These are phyloP conservation scores for Ciconia maguari DNA, from an alignment of 2,113 vertebrate genomes.

Conservation along the genomic window DNA sequence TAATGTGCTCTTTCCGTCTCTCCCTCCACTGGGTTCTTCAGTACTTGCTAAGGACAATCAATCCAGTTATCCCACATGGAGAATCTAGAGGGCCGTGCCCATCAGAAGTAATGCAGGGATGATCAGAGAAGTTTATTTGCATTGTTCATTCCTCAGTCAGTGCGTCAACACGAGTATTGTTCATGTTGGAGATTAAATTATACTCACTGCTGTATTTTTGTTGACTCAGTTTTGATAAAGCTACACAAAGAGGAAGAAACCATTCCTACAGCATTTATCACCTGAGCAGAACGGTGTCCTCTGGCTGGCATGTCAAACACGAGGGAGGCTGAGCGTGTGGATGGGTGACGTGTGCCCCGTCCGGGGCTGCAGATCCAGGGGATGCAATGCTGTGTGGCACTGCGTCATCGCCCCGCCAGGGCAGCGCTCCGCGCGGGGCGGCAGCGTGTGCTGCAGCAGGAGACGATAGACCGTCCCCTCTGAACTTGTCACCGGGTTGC, in stretches of 20 bases:
- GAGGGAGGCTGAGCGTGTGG: rapidly evolving
- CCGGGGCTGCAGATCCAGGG: neutral
- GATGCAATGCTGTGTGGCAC: rapidly evolving
- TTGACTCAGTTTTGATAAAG: neutral
- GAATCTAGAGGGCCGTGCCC: rapidly evolving
- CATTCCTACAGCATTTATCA: rapidly evolving
- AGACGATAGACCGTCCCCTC: too few species aligned
- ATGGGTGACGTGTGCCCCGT: neutral
- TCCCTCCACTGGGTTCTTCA: rapidly evolving
- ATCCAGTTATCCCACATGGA: neutral
- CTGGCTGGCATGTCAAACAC: neutral
- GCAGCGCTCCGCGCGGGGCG: neutral
- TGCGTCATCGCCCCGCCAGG: too few species aligned
- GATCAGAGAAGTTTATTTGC: too few species aligned
- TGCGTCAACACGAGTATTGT: neutral
- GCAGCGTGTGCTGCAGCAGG: neutral
- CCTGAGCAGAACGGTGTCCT: neutral
- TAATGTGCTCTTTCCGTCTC: too few species aligned
- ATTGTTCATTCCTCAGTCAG: neutral
- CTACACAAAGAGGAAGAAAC: neutral
- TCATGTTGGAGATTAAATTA: neutral
- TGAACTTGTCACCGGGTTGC: neutral
- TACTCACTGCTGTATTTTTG: neutral
- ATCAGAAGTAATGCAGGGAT: rapidly evolving
- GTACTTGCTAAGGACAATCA: neutral